Evolutionary conservation across 2,113 vertebrate genomes (phyloP), one percentile per base, ranked within the genome.

Genomic region (Pomatorhinus ruficollis): DNA sequence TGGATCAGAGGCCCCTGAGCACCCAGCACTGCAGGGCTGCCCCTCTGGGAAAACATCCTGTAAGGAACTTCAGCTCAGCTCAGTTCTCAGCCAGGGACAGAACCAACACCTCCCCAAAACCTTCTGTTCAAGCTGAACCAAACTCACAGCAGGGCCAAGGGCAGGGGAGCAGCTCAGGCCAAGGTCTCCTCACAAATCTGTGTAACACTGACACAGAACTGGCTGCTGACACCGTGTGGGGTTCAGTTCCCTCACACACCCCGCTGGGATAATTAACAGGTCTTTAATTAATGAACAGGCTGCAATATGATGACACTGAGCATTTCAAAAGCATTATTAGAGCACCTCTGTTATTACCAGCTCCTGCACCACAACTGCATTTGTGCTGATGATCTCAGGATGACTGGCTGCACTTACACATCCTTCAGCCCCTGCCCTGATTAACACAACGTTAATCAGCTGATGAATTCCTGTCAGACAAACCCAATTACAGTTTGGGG

Each of bases 141-240:
- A 47, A 31, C 3, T 9, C 22, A 13, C 27, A 2, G 2, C 13
- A 12, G 18, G 10, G 22, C 24, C 49, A 7, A 24, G 14, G 39
- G 39, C 31, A 37, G 83, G 54, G 13, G 20, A 35, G 79, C 42
- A 75, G 64, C 3, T 14, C 20, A 14, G 0, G 44, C 40, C 3
- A 19, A 47, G 60, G 14, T 27, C 64, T 37, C 33, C 30, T 13
- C 68, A 4, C 15, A 3, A 6, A 57, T 2, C 18, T 0, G 0
- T 12, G 56, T 8, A 2, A 42, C 33, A 5, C 59, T 4, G 45
- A 7, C 30, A 12, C 12, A 33, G 47, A 42, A 13, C 1, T 5
- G 68, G 5, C 63, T 47, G 77, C 7, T 35, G 74, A 50, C 44
- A 8, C 15, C 0, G 0, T 3, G 54, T 3, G 61, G 31, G 11